phyloP scores from a whole-genome alignment of 2,888 invertebrate genomes.

The Dusona sp. region DNA sequence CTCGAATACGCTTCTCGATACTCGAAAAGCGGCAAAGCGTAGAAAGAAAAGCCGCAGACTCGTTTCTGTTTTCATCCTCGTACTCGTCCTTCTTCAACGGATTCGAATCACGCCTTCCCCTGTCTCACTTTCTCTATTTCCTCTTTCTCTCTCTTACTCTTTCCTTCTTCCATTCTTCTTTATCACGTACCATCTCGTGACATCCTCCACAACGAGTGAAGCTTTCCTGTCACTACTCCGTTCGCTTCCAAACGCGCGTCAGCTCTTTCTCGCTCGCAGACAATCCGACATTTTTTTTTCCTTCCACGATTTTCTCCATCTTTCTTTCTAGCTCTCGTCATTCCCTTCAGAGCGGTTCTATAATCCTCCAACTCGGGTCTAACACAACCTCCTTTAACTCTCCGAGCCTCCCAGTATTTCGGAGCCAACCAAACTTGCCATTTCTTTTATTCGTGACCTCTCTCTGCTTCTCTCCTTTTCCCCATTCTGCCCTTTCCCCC shows the following conservation, averaged over 20 bases:
- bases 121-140: slow-evolving; percentile 11
- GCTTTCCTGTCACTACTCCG: slow-evolving; percentile 52
- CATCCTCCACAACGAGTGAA: slow-evolving; percentile 51
- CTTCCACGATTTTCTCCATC: slow-evolving; percentile 23
- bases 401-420: slow-evolving; percentile 69
- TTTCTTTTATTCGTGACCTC: slow-evolving; percentile 47
- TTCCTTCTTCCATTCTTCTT: slow-evolving; percentile 32
- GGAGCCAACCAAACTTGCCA: slow-evolving; percentile 32
- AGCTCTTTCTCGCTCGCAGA: slow-evolving; percentile 60
- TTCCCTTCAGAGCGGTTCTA: slow-evolving; percentile 55
- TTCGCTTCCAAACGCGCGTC: slow-evolving; percentile 56
- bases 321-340: slow-evolving; percentile 64
- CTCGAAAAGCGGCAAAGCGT: slow-evolving; percentile 62
- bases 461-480: slow-evolving; percentile 16
- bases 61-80: slow-evolving; percentile 57
- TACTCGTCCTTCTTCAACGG: slow-evolving; percentile 65
- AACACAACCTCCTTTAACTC: slow-evolving; percentile 67
- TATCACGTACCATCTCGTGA: slow-evolving; percentile 56
- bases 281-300: slow-evolving; percentile 44
- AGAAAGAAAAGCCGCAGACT: slow-evolving; percentile 62
- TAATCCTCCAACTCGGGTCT: slow-evolving; percentile 60
- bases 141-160: slow-evolving; percentile 30
- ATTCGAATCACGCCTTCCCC: slow-evolving; percentile 80
- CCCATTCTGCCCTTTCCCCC: slow-evolving; percentile 44
- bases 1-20: slow-evolving; percentile 66